Base-by-base conservation (phyloP, 2,888 invertebrate species). In the Synanthedon andrenaeformis region DNA sequence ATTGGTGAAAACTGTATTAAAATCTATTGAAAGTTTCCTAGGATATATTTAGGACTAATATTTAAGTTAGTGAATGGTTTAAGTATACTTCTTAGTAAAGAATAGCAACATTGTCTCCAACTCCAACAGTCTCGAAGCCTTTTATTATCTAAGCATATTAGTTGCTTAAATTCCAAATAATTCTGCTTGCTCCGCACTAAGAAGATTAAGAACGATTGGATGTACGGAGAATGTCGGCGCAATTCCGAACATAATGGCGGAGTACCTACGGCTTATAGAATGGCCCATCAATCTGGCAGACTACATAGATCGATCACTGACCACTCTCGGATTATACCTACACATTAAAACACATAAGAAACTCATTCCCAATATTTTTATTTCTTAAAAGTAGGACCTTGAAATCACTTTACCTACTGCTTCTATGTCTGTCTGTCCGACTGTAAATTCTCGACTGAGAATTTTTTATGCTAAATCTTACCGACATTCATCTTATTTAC, bases 121-220 rank as follows among this genome's bases (percentile, higher is more conserved):
- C 49, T 14, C 11, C n/a, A 45, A 12, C 45, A 45, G 14, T 49
- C 23, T 12, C 23, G 74, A 81, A 81, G 75, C 73, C 79, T 80
- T 81, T 77, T 80, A 80, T 82, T 79, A 80, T 76, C 76, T 76
- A 78, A 83, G 76, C 76, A 79, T 82, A 83, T 82, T 82, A 82
- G 76, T 69, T 77, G 74, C 76, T 79, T 76, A 73, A 76, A 77
- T 68, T 74, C 75, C 74, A 79, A 83, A 86, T 85, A 82, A 85
- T 83, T 84, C 77, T 75, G 72, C 63, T 70, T 70, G 75, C 70
- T 76, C 69, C 73, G 68, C 74, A 70, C 74, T 85, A 84, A 86
- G 86, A 80, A 84, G 86, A 85, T 87, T 86, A 87, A 78, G 72
- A 82, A 73, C 77, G 85, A 87, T 85, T 87, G 85, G 82, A 84